Evolutionary conservation across 2,888 invertebrate species (phyloP), one percentile per base, ranked within the genome.

Genomic region (Cryptophagus acutangulus): DNA sequence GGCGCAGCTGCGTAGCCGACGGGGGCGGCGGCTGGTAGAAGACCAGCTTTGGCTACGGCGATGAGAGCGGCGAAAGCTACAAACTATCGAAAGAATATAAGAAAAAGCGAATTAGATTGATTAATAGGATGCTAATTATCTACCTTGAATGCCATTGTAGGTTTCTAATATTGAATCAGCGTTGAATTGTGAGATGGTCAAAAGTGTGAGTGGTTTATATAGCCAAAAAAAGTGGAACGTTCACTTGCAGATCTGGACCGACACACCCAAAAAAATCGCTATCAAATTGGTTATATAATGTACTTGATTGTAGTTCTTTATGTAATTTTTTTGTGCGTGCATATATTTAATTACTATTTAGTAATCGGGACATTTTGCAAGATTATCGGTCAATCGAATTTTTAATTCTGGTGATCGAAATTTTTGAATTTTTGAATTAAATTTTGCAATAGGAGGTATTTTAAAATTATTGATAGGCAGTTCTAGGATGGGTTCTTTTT

Each of bases 31-130:
- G 33, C 35, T 17, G 24, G 41, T 30, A 40, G 28, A 6, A 42
- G 35, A 2, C 42, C 46, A 18, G 49, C 44, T 20, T 25, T 45
- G 8, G 30, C 40, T 13, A 31, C 39, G 16, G 48, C 36, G 12
- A 51, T 33, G 9, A 49, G 36, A 9, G 45, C 45, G 33, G 43
- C 42, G 16, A 51, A 37, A 10, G 45, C 20, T 10, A 46, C 24
- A 17, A 49, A 37, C 52, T 52, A 47, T 40, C 14, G 35, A 39
- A 38, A 33, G 14, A 20, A 10, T 30, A n/a, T n/a, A 33, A 20
- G 12, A 26, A 31, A 16, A 26, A 9, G 9, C 3, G 3, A 30
- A 26, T 10, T 37, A 14, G 3, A 26, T 4, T n/a, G 9, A 13
- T 6, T 26, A 12, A n/a, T 4, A 26, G 12, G 12, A 26, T 8